Conservation (phyloP, 2,797 vertebrate genomes). For the Sebastes matsubarae region DNA sequence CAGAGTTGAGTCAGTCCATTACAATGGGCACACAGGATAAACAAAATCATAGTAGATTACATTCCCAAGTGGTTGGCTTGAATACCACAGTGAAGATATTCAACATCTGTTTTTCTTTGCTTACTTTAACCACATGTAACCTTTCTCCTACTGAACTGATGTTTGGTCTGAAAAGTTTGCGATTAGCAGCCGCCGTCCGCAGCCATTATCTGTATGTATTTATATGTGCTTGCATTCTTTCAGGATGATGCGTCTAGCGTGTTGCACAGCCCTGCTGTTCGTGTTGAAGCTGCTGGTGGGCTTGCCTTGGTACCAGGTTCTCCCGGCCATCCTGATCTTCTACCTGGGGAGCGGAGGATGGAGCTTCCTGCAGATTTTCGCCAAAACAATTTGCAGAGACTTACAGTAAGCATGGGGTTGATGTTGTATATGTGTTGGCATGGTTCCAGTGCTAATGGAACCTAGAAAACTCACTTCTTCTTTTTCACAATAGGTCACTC, state of each 20-base stretch:
- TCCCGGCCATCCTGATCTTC: constrained; percentile 87
- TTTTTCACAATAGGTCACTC: too few species aligned
- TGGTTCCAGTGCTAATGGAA: not conserved
- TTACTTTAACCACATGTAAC: not conserved
- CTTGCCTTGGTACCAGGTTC: constrained; percentile 90
- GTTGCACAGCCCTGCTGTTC: constrained; percentile 87
- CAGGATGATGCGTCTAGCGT: constrained; percentile 90
- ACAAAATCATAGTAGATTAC: constrained; percentile 29
- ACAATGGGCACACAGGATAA: not conserved
- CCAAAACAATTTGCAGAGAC: constrained; percentile 91
- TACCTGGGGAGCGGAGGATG: constrained; percentile 94
- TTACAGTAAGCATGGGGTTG: constrained; percentile 85
- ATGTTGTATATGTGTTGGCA: not conserved
- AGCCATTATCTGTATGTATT: constrained; percentile 29
- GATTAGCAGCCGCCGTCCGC: not conserved
- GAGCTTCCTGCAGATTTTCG: constrained; percentile 87
- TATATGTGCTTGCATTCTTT: constrained; percentile 41
- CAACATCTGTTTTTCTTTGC: not conserved
- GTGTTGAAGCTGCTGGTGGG: constrained; percentile 86
- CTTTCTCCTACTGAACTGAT: constrained; percentile 18
- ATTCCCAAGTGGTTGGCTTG: constrained; percentile 2
- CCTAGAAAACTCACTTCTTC: not conserved
- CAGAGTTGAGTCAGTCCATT: too few species aligned
- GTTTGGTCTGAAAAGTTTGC: constrained; percentile 22
- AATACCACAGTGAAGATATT: not conserved